A percentile compares a stretch with the other conserved stretches of the same genome.
These are phyloP conservation scores for Gadopsis bispinosus DNA, from an alignment of 2,797 vertebrate species.

Conservation along the genomic window DNA sequence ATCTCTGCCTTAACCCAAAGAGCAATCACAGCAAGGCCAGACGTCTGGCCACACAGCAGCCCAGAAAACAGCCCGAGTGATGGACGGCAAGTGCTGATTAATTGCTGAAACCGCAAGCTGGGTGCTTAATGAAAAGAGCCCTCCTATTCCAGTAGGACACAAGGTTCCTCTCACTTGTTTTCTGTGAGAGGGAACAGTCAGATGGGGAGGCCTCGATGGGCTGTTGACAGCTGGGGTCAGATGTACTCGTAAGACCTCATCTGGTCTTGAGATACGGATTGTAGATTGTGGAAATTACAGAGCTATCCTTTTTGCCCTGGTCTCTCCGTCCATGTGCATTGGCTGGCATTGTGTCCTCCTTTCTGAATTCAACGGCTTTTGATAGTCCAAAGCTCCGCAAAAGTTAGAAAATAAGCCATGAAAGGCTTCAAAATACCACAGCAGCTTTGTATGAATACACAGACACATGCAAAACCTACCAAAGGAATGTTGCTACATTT, in stretches of 20 bases:
- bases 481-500: slow-evolving; percentile 55
- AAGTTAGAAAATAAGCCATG: slow-evolving; percentile 62
- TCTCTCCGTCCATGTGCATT: slow-evolving; percentile 49
- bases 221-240: slow-evolving; percentile 60
- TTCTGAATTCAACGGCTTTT: slow-evolving; percentile 58
- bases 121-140: slow-evolving; percentile 66
- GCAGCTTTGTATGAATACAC: slow-evolving; percentile 50
- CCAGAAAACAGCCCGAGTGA: slow-evolving; percentile 63
- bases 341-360: slow-evolving; percentile 46
- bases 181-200: slow-evolving; percentile 40
- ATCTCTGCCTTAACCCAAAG: slow-evolving; percentile 66
- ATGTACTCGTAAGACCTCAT: slow-evolving; percentile 57
- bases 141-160: slow-evolving; percentile 42
- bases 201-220: slow-evolving; percentile 18
- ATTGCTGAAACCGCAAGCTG: slow-evolving; percentile 68
- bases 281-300: slow-evolving; percentile 53
- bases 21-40: slow-evolving; percentile 71
- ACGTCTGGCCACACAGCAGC: slow-evolving; percentile 74
- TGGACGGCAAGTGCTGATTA: slow-evolving; percentile 67
- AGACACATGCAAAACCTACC: slow-evolving; percentile 46
- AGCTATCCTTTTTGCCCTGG: slow-evolving; percentile 37
- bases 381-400: slow-evolving; percentile 50
- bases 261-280: slow-evolving; percentile 60
- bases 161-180: slow-evolving; percentile 59
- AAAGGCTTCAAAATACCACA: slow-evolving; percentile 65